phyloP scores from a whole-genome alignment of 2,113 vertebrate species.

The Oryzias curvinotus region DNA sequence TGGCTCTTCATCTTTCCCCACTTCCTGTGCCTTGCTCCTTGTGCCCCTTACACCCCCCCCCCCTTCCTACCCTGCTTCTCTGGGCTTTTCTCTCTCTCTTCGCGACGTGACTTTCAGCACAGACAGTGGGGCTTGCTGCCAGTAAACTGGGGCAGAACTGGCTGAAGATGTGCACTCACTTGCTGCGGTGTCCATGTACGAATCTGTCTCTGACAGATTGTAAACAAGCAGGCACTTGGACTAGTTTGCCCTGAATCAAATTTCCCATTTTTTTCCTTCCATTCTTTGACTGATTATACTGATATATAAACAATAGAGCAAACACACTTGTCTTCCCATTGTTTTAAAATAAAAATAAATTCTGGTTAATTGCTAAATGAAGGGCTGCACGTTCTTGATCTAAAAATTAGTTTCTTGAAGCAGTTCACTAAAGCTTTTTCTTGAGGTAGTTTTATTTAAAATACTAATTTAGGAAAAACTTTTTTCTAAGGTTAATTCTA shows the following conservation, averaged over 20 bases:
- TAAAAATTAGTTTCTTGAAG: too few relatives aligned
- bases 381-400: too few relatives aligned
- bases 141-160: conserved; percentile 74
- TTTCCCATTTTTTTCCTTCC: not conserved
- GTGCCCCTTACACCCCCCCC: conserved; percentile 70
- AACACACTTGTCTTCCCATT: too few relatives aligned
- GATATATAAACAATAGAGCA: too few relatives aligned
- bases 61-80: conserved; percentile 62
- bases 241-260: not conserved
- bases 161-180: conserved; percentile 59
- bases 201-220: conserved; percentile 11
- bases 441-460: too few relatives aligned
- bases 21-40: conserved; percentile 80
- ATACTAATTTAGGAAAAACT: too few relatives aligned
- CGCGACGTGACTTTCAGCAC: conserved; percentile 82
- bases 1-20: conserved; percentile 78
- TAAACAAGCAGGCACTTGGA: not conserved
- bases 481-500: too few relatives aligned
- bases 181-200: conserved; percentile 28
- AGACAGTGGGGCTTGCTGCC: conserved; percentile 74
- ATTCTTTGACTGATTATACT: not conserved
- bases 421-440: too few relatives aligned
- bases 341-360: too few relatives aligned
- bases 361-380: too few relatives aligned
- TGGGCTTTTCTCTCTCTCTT: conserved; percentile 61